A percentile compares a stretch with the other conserved stretches of the same genome.
Conservation (phyloP, 2,797 vertebrate species). For the Parambassis ranga region DNA sequence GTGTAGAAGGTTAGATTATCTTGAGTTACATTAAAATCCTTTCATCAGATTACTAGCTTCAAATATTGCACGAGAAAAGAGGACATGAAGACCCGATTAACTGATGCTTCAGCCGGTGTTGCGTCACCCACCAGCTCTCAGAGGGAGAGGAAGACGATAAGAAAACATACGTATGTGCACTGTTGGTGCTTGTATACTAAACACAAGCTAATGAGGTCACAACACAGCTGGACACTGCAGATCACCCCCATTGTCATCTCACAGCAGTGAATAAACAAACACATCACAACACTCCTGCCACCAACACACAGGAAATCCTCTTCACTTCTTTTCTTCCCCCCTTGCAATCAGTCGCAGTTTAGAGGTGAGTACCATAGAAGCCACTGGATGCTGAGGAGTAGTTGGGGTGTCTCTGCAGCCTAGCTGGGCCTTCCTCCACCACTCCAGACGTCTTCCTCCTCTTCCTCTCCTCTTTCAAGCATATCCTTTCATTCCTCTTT, state of each 20-base stretch:
- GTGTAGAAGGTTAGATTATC: too few relatives aligned
- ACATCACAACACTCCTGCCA: neutral
- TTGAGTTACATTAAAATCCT: too few relatives aligned
- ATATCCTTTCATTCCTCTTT: slow-evolving; percentile 53
- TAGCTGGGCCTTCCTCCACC: slow-evolving; percentile 29
- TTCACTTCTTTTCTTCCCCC: neutral
- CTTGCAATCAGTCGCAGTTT: neutral
- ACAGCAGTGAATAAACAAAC: slow-evolving; percentile 44
- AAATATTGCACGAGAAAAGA: too few relatives aligned
- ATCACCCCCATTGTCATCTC: slow-evolving; percentile 15
- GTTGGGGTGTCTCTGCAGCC: slow-evolving; percentile 28
- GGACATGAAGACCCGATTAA: too few relatives aligned
- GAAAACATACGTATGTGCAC: neutral
- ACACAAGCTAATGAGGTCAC: slow-evolving; percentile 62
- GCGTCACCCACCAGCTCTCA: too few relatives aligned
- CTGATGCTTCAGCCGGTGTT: too few relatives aligned
- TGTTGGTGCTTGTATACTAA: neutral
- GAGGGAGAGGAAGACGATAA: neutral
- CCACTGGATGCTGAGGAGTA: slow-evolving; percentile 25
- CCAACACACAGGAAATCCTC: neutral
- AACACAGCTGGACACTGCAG: slow-evolving; percentile 59
- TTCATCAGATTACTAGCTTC: too few relatives aligned
- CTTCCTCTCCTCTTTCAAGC: slow-evolving; percentile 69
- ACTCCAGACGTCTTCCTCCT: slow-evolving; percentile 57
- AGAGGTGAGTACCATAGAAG: slow-evolving; percentile 47